Evolutionary conservation across 2,113 vertebrate species (phyloP), one percentile per base, ranked within the genome.

Genomic region (Rhinoderma darwinii): DNA sequence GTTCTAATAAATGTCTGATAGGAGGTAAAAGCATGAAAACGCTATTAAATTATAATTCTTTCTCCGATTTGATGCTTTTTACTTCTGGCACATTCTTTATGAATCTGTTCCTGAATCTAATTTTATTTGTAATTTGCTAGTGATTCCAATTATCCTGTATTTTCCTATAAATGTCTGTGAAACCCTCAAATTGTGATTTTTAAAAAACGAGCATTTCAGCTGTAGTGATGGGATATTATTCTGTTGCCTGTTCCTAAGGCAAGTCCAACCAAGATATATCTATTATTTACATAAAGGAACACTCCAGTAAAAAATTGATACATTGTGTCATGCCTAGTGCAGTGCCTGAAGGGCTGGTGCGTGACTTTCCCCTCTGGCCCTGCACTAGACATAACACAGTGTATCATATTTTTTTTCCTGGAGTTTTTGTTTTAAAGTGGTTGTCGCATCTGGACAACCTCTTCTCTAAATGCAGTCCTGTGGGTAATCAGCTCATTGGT

Each of bases 1-100:
- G 61, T 11, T 50, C n/a, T 82, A 66, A 66, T 82, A 47, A 82
- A 43, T 68, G 80, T 37, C n/a, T 43, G 47, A 63, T 27, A 61
- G 59, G n/a, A 22, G 27, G 61, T 70, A 18, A 68, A 68, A 66
- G 61, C 80, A 68, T 81, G 78, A 81, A 11, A 61, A 61, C 39
- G 27, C 54, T 2, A 80, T 59, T 80, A 54, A 22, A n/a, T n/a
- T 51, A 32, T 41, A 11, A 39, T 22, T 51, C 18, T 39, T 37
- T 32, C 77, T 39, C 12, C 32, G 51, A 14, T 35, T n/a, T 61
- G 54, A 43, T 41, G 78, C 32, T 18, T 63, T 81, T n/a, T 43
- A 41, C 32, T 17, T 81, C 56, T n/a, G 37, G 35, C 37, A 61
- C 25, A 3, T 17, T 56, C 18, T 63, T 35, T 15, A 5, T 35